phyloP scores from a whole-genome alignment of 2,113 vertebrate genomes.

The Platycercus adscitus region DNA sequence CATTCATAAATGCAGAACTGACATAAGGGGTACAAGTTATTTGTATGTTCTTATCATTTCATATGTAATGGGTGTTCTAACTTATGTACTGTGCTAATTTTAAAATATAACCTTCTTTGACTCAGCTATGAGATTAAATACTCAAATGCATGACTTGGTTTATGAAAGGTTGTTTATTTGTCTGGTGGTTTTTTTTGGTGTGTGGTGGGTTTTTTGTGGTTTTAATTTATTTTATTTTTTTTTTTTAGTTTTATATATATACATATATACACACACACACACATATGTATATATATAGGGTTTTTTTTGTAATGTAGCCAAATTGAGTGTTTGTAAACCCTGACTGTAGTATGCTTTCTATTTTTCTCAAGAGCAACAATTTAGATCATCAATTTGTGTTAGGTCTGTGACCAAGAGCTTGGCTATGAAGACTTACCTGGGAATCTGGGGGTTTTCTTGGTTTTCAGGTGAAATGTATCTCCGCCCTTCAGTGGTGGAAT shows the following conservation, averaged over 20 bases:
- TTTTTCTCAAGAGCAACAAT: not conserved
- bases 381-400: not conserved
- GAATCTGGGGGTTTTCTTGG: not conserved
- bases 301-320: not conserved
- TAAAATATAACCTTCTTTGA: not conserved
- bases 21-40: not conserved
- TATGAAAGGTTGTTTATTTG: not conserved
- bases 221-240: not conserved
- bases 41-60: not conserved
- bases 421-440: not conserved
- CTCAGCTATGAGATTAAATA: not conserved
- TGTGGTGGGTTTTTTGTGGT: not conserved
- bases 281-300: too few species aligned
- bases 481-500: not conserved
- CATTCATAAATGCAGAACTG: not conserved
- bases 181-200: not conserved
- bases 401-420: not conserved
- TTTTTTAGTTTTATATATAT: not conserved
- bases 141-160: not conserved
- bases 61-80: not conserved
- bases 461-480: not conserved
- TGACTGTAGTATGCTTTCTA: not conserved
- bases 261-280: too few species aligned
- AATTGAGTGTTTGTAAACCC: not conserved
- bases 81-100: not conserved